Conservation (phyloP, 2,888 invertebrate species). For the Rhabditophanes sp. region DNA sequence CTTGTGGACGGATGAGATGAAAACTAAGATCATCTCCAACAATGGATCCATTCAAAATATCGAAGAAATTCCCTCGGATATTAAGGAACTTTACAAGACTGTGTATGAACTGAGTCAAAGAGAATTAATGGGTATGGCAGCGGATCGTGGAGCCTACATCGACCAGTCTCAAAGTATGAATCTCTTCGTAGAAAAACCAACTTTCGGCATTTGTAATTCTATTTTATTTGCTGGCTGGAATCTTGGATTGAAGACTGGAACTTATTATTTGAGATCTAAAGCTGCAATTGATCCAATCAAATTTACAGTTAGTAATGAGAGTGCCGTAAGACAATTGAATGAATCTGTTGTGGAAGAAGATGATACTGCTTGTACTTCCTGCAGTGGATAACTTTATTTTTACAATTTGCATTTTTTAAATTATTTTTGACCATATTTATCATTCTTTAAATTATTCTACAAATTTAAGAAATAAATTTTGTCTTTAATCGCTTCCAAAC, state of each 20-base stretch:
- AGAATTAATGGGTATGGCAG: slow-evolving; percentile 81
- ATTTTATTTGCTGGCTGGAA: slow-evolving; percentile 98
- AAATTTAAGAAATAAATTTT: too few relatives aligned
- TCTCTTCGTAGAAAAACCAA: slow-evolving; percentile 84
- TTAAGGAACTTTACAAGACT: slow-evolving; percentile 49
- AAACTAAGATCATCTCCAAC: slow-evolving; percentile 73
- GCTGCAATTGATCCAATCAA: slow-evolving; percentile 90
- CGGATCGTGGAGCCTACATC: slow-evolving; percentile 88
- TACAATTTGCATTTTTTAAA: too few relatives aligned
- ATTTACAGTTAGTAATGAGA: slow-evolving; percentile 95
- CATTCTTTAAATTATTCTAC: too few relatives aligned
- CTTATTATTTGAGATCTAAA: slow-evolving; percentile 92
- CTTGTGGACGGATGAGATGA: slow-evolving; percentile 87
- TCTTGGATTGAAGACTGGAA: slow-evolving; percentile 88
- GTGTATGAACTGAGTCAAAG: slow-evolving; percentile 60
- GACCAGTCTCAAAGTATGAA: slow-evolving; percentile 97
- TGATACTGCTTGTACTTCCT: too few relatives aligned
- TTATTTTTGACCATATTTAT: too few relatives aligned
- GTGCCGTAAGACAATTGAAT: too few relatives aligned
- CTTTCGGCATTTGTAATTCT: slow-evolving; percentile 77
- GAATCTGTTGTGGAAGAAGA: too few relatives aligned
- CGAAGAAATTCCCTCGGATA: slow-evolving; percentile 38
- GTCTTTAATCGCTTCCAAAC: too few relatives aligned
- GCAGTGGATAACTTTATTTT: too few relatives aligned
- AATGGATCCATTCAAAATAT: slow-evolving; percentile 70